Percentiles rank a stretch among this genome's conserved stretches.
phyloP scores from a whole-genome alignment of 2,888 invertebrate species.

The Lissocephala sabroskyi region DNA sequence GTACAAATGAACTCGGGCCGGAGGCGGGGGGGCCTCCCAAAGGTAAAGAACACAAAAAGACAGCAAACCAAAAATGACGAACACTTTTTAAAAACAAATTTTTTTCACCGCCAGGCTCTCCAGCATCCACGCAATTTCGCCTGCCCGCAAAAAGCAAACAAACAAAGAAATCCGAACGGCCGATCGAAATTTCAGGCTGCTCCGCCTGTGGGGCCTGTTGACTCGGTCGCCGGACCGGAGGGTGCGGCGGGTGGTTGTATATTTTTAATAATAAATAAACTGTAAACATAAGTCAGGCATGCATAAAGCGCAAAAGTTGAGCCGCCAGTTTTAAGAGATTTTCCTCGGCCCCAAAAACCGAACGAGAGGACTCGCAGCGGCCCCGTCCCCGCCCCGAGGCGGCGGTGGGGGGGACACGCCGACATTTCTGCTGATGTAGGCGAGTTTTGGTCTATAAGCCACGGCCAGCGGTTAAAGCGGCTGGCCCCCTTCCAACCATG shows the following conservation, averaged over 20 bases:
- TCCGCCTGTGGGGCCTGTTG: too few species aligned
- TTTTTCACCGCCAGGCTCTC: not conserved
- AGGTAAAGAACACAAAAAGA: not conserved
- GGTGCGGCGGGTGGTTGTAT: conserved; percentile 29
- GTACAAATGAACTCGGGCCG: conserved; percentile 1
- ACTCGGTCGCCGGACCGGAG: not conserved
- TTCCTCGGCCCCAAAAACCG: conserved; percentile 21
- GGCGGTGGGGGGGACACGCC: conserved; percentile 1
- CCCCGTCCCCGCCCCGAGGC: too few species aligned
- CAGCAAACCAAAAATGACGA: not conserved
- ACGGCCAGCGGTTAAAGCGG: too few species aligned
- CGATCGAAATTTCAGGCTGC: not conserved
- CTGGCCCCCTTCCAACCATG: too few species aligned
- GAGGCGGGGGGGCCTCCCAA: not conserved
- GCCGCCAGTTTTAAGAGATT: conserved; percentile 45
- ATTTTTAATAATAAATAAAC: conserved; percentile 62
- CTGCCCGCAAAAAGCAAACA: not conserved
- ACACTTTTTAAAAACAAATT: conserved; percentile 4
- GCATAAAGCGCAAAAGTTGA: conserved; percentile 48
- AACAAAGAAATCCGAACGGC: not conserved
- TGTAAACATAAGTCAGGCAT: conserved; percentile 64
- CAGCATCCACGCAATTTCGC: not conserved
- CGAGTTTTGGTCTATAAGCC: too few species aligned
- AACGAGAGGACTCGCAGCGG: too few species aligned
- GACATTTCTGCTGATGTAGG: too few species aligned